Evolutionary conservation across 2,113 vertebrate species (phyloP), one percentile per base, ranked within the genome.

Genomic region (Onychostoma macrolepis): DNA sequence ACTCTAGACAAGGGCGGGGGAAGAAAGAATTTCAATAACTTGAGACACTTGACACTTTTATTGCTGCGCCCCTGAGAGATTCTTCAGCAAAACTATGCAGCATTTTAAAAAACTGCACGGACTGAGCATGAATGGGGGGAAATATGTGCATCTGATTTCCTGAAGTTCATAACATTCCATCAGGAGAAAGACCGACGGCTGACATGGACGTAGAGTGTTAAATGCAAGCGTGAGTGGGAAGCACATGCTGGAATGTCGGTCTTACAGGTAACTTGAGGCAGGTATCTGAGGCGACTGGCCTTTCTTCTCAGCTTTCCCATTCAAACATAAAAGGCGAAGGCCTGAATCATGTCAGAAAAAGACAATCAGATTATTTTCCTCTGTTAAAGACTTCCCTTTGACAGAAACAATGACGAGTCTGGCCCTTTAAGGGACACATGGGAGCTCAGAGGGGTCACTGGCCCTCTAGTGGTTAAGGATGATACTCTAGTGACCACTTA

Each of bases 11-110:
- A 63, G 26, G 17, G 76, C 7, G 76, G 69, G 41, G 33, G 78
- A 84, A 82, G 87, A 88, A 90, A 89, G 86, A 90, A 89, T 90
- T 86, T 91, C 88, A 90, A 88, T 83, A 91, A 88, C 85, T 83
- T 87, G 74, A 87, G 89, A 89, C 88, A 91, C 87, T 83, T 90
- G 84, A 90, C 87, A 90, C 80, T 90, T 91, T 90, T 89, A 90
- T 87, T 89, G 87, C 84, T 85, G 87, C 53, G 65, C 30, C 81
- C 71, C 85, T 82, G 50, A 82, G 69, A 87, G 26, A 87, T 77
- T 50, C 33, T 24, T 33, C 15, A 12, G 26, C 13, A 83, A 74
- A 69, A 56, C 67, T 50, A 58, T 65, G 50, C 33, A 38, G 45
- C 7, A 4, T 78, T 50, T 11, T n/a, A 50, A 61, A 30, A 80